These are phyloP conservation scores for Anguilla marmorata DNA, from an alignment of 2,797 vertebrate species.

Conservation along the genomic window DNA sequence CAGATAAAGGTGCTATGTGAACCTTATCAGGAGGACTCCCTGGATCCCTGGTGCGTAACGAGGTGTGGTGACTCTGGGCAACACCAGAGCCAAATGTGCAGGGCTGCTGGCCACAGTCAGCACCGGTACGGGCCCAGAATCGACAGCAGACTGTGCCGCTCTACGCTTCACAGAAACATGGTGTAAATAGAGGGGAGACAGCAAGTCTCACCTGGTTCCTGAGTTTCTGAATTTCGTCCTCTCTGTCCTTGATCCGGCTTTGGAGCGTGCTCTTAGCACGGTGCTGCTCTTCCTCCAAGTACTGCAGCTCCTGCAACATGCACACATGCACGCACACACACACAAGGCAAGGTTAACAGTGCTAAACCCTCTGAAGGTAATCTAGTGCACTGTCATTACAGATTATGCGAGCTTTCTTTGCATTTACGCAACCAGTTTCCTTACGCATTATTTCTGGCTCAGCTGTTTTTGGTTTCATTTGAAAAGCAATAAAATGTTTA, in stretches of 20 bases:
- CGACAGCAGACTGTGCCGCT: background rate
- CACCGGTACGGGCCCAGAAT: too few relatives aligned
- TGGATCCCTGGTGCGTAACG: too few relatives aligned
- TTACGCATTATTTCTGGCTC: background rate
- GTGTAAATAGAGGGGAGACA: background rate
- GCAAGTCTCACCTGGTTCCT: conserved; percentile 86
- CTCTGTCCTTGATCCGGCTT: conserved; percentile 90
- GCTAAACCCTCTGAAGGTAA: background rate
- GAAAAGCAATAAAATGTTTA: too few relatives aligned
- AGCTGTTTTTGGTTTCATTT: too few relatives aligned
- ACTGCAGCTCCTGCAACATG: conserved; percentile 82
- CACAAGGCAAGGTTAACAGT: background rate
- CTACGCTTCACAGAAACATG: background rate
- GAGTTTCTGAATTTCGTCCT: conserved; percentile 98
- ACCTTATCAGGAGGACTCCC: too few relatives aligned
- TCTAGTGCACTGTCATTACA: background rate
- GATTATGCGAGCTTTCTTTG: background rate
- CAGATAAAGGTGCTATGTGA: too few relatives aligned
- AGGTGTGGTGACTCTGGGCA: too few relatives aligned
- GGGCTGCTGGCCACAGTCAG: too few relatives aligned
- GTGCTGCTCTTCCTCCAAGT: conserved; percentile 89
- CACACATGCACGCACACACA: conserved; percentile 1
- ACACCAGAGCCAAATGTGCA: too few relatives aligned
- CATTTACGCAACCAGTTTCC: background rate
- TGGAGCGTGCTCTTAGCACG: conserved; percentile 86